Conservation (phyloP, 23 tunicate species). For the Corella eumyota region DNA sequence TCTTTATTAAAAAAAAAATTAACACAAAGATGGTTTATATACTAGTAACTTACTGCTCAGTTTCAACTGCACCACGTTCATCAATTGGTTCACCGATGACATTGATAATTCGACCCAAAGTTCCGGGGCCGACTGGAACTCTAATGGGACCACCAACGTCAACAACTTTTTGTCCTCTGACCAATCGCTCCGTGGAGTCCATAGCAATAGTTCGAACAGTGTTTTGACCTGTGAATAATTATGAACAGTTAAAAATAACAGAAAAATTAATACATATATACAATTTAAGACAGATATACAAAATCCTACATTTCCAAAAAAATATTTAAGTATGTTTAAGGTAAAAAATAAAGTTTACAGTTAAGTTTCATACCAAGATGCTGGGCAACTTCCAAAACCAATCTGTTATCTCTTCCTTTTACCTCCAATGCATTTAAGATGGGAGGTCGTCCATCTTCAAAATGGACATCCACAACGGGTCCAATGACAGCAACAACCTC, state of each 20-base stretch:
- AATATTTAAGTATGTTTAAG: background rate
- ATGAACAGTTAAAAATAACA: background rate
- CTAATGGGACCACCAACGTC: slow-evolving; percentile 97
- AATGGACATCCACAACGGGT: slow-evolving; percentile 99
- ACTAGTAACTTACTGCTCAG: slow-evolving; percentile 58
- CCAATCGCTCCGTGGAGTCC: slow-evolving; percentile 99
- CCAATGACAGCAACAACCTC: slow-evolving; percentile 98
- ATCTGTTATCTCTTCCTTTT: slow-evolving; percentile 87
- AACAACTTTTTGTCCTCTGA: slow-evolving; percentile 93
- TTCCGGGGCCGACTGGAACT: slow-evolving; percentile 99
- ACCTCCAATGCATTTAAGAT: slow-evolving; percentile 99
- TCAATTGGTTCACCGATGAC: slow-evolving; percentile 99
- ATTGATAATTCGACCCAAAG: slow-evolving; percentile 98
- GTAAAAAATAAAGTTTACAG: background rate
- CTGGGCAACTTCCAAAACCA: slow-evolving; percentile 99
- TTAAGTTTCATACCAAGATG: slow-evolving; percentile 61
- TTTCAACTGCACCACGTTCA: slow-evolving; percentile 96
- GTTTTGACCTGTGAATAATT: slow-evolving; percentile 65
- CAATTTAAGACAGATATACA: background rate
- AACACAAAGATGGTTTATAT: too few species aligned
- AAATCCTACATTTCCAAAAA: too few species aligned
- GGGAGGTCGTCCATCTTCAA: slow-evolving; percentile 88
- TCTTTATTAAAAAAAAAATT: background rate
- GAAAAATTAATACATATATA: background rate
- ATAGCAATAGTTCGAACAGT: slow-evolving; percentile 99